Percentiles rank a stretch among this genome's conserved stretches.
phyloP scores from a whole-genome alignment of 2,113 vertebrate genomes.

The Corythoichthys intestinalis region DNA sequence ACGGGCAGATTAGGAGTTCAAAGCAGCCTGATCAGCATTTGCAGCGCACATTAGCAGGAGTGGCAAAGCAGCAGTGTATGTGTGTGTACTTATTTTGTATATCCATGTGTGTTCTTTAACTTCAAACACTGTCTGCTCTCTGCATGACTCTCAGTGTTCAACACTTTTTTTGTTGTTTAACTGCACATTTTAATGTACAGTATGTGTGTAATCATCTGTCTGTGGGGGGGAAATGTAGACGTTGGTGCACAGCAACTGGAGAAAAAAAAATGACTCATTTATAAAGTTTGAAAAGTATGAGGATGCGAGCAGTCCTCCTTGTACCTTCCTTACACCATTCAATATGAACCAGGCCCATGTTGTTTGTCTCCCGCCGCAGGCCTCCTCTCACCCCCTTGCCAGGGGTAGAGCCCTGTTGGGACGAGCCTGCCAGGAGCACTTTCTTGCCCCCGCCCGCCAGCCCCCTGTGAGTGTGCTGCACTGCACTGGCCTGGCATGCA shows the following conservation, averaged over 20 bases:
- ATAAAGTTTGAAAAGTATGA: constrained; percentile 29
- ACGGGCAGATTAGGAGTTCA: constrained; percentile 37
- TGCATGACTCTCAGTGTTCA: constrained; percentile 63
- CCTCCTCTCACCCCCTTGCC: constrained; percentile 83
- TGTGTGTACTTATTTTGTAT: constrained; percentile 59
- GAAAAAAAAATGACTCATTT: constrained; percentile 38
- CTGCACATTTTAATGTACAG: constrained; percentile 58
- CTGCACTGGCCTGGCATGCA: constrained; percentile 71
- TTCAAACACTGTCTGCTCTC: constrained; percentile 56
- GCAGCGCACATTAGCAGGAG: constrained; percentile 50
- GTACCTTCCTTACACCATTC: constrained; percentile 47
- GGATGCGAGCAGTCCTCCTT: constrained; percentile 43
- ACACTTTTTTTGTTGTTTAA: constrained; percentile 45
- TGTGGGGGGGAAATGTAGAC: constrained; percentile 50
- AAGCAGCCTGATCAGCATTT: constrained; percentile 57
- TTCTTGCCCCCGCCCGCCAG: constrained; percentile 78
- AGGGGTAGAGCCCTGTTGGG: constrained; percentile 82
- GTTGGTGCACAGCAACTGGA: constrained; percentile 42
- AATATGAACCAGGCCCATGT: constrained; percentile 72
- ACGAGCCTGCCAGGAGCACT: constrained; percentile 79
- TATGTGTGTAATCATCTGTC: constrained; percentile 56
- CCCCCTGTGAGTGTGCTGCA: constrained; percentile 79
- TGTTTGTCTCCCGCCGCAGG: constrained; percentile 79
- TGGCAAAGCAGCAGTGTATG: constrained; percentile 55
- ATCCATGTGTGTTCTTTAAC: constrained; percentile 63